These are phyloP conservation scores for Meloe dianella DNA, from an alignment of 2,888 invertebrate genomes.

Conservation along the genomic window DNA sequence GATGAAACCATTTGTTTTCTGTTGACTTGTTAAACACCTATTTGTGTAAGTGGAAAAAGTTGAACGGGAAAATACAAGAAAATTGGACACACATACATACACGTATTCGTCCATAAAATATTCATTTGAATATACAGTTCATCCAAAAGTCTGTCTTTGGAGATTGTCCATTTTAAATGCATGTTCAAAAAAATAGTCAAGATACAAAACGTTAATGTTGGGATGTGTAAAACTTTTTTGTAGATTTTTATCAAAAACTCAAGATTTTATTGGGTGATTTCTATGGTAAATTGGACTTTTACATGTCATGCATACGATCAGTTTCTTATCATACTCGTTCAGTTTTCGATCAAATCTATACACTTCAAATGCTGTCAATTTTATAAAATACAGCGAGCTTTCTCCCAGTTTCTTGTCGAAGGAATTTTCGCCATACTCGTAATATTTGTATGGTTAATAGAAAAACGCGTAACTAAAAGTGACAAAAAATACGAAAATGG, in stretches of 20 bases:
- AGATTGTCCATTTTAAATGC: no score
- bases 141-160: no score
- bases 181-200: no score
- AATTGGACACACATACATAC: no score
- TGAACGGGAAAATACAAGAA: background rate
- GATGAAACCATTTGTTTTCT: slow-evolving; percentile 21
- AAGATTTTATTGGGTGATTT: background rate
- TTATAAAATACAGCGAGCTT: background rate
- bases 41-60: background rate
- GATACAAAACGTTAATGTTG: background rate
- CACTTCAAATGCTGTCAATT: background rate
- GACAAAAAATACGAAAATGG: no score
- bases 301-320: slow-evolving; percentile 5
- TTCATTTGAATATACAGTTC: no score
- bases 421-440: no score
- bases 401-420: no score
- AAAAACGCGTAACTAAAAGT: no score
- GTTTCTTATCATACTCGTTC: background rate
- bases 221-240: background rate
- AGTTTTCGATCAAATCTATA: slow-evolving; percentile 7
- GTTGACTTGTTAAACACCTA: slow-evolving; percentile 12
- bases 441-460: no score
- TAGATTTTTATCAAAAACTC: background rate
- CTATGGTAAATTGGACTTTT: background rate
- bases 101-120: no score